phyloP scores from a whole-genome alignment of 2,888 invertebrate species.

The Plagiodera versicolora region DNA sequence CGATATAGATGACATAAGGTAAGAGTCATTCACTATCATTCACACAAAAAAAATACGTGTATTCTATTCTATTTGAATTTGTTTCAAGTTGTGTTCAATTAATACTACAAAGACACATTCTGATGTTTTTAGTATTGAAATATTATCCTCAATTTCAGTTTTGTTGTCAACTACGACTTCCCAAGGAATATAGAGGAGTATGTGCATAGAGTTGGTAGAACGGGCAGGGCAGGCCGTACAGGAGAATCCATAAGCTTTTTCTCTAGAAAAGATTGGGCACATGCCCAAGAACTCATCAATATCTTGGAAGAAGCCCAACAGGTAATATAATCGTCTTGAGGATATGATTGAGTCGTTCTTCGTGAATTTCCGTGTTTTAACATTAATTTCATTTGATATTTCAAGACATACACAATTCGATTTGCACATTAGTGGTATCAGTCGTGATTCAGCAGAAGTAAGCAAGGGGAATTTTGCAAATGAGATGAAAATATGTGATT shows the following conservation, averaged over 20 bases:
- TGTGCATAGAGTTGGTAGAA: constrained; percentile 93
- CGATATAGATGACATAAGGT: constrained; percentile 86
- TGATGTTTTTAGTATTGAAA: too few relatives aligned
- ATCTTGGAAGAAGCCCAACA: constrained; percentile 87
- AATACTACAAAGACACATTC: background rate
- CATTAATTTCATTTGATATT: too few relatives aligned
- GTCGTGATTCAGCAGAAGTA: too few relatives aligned
- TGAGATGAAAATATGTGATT: too few relatives aligned
- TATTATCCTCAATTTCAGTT: constrained; percentile 53
- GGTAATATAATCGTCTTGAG: constrained; percentile 42
- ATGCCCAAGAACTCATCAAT: constrained; percentile 78
- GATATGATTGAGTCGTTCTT: too few relatives aligned
- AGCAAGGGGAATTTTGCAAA: too few relatives aligned
- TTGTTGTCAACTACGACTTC: constrained; percentile 92
- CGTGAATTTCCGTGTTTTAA: too few relatives aligned
- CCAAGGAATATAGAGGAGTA: constrained; percentile 95
- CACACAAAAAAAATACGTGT: too few relatives aligned
- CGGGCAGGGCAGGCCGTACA: constrained; percentile 86
- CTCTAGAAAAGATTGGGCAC: constrained; percentile 78
- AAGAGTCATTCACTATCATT: constrained; percentile 39
- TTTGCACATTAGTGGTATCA: too few relatives aligned
- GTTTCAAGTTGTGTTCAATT: too few relatives aligned
- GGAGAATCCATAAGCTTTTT: constrained; percentile 84
- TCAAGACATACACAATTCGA: too few relatives aligned
- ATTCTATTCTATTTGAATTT: too few relatives aligned